These are phyloP conservation scores for Dicroscelio sp. DNA, from an alignment of 2,888 invertebrate species.

Conservation along the genomic window DNA sequence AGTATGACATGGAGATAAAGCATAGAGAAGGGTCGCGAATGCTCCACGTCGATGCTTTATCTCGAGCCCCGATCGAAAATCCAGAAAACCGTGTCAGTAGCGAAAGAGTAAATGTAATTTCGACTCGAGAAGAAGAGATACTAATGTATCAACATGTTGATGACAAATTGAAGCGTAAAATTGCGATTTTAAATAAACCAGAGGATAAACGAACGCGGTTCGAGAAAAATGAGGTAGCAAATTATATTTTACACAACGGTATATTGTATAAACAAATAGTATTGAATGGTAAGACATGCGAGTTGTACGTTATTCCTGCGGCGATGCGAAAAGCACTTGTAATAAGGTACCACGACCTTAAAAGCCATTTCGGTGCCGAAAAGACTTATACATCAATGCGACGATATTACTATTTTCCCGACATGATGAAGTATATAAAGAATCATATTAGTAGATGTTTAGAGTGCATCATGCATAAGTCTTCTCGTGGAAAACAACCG, in stretches of 20 bases:
- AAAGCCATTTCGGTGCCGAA: constrained; percentile 44
- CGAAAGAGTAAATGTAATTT: too few relatives aligned
- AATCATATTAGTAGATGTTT: constrained; percentile 39
- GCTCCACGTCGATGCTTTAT: too few relatives aligned
- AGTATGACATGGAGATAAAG: background rate
- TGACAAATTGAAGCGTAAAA: too few relatives aligned
- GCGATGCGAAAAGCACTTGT: constrained; percentile 28
- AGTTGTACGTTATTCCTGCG: constrained; percentile 2
- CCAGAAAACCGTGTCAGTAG: too few relatives aligned
- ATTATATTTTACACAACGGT: too few relatives aligned
- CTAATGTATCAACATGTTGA: too few relatives aligned
- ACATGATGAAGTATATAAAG: constrained; percentile 21
- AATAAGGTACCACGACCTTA: constrained; percentile 40
- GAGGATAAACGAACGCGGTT: too few relatives aligned
- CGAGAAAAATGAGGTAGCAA: too few relatives aligned
- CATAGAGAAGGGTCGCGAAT: background rate
- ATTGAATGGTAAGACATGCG: too few relatives aligned
- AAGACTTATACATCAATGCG: background rate
- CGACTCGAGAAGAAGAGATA: too few relatives aligned
- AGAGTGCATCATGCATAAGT: constrained; percentile 17
- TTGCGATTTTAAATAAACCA: too few relatives aligned
- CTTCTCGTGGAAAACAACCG: background rate
- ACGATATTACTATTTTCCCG: constrained; percentile 42
- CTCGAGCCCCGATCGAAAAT: background rate
- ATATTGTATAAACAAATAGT: too few relatives aligned